Conservation (phyloP, 2,888 invertebrate genomes). For the Synergus laeviventris region DNA sequence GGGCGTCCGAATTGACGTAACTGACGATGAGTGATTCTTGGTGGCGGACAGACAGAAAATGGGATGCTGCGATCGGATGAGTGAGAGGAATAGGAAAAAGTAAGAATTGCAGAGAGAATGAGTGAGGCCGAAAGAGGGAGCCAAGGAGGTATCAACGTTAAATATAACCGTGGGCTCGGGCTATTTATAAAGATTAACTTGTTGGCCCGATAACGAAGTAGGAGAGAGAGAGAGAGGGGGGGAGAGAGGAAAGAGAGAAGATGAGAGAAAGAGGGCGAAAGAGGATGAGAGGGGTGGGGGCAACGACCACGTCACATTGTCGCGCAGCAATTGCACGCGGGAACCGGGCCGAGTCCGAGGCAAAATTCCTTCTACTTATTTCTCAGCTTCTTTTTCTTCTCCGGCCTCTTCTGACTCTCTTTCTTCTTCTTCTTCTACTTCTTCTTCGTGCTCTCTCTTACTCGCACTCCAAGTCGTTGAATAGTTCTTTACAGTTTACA, state of each 20-base stretch:
- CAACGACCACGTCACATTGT: slow-evolving; percentile 68
- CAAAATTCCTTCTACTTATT: slow-evolving; percentile 60
- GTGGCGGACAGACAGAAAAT: slow-evolving; percentile 41
- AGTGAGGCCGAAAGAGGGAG: slow-evolving; percentile 43
- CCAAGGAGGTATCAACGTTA: slow-evolving; percentile 62
- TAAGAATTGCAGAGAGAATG: slow-evolving; percentile 33
- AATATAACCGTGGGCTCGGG: slow-evolving; percentile 72
- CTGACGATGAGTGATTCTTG: slow-evolving; percentile 29
- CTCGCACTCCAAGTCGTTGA: slow-evolving; percentile 30
- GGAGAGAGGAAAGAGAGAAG: slow-evolving; percentile 55
- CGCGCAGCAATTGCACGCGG: slow-evolving; percentile 67
- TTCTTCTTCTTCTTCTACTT: slow-evolving; percentile 21
- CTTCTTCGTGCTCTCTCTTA: slow-evolving; percentile 46
- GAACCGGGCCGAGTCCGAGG: slow-evolving; percentile 63
- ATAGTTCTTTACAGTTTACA: slow-evolving; percentile 46
- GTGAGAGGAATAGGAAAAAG: slow-evolving; percentile 41
- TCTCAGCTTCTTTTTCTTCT: slow-evolving; percentile 50
- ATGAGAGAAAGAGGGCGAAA: slow-evolving; percentile 42
- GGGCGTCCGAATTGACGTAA: slow-evolving; percentile 9
- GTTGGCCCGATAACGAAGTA: slow-evolving; percentile 74
- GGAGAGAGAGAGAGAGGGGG: slow-evolving; percentile 58
- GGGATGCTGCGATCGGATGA: slow-evolving; percentile 46
- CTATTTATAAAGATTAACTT: slow-evolving; percentile 75
- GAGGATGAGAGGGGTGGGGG: slow-evolving; percentile 45
- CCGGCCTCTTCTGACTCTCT: slow-evolving; percentile 40